Evolutionary conservation across 2,113 vertebrate genomes (phyloP).

Genomic region (Periophthalmus modestus): DNA sequence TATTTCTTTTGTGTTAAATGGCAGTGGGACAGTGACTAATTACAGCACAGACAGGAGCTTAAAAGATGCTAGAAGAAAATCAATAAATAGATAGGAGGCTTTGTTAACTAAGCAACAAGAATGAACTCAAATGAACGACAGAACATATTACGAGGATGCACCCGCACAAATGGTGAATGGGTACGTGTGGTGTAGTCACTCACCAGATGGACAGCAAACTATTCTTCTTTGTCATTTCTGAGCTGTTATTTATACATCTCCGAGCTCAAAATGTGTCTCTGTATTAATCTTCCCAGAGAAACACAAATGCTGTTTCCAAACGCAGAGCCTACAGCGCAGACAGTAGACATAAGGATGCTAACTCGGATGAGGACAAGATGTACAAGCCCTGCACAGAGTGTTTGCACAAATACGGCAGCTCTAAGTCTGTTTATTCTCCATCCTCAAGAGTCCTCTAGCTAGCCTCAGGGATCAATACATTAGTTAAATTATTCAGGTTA

Average conservation of each 20-base stretch:
- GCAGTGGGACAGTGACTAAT: background rate
- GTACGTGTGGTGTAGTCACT: conserved; percentile 36
- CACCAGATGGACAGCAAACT: conserved; percentile 63
- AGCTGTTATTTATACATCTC: conserved; percentile 50
- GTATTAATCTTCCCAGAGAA: conserved; percentile 41
- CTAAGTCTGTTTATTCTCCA: conserved; percentile 68
- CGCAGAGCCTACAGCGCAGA: conserved; percentile 45
- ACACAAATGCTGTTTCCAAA: conserved; percentile 20
- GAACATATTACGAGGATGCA: conserved; percentile 34
- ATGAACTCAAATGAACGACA: conserved; percentile 35
- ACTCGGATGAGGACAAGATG: conserved; percentile 30
- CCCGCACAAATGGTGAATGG: conserved; percentile 46
- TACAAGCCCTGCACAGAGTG: conserved; percentile 18
- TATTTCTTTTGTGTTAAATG: background rate
- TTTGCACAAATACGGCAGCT: conserved; percentile 43
- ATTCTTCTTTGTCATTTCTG: conserved; percentile 61
- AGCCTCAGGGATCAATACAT: conserved; percentile 58
- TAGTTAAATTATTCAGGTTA: conserved; percentile 64
- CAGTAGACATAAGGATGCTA: conserved; percentile 56
- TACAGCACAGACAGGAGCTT: background rate
- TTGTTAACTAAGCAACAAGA: conserved; percentile 26
- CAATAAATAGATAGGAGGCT: conserved; percentile 13
- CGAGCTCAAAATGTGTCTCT: conserved; percentile 35
- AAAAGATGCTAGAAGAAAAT: background rate
- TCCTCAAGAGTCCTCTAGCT: conserved; percentile 62